Evolutionary conservation across 2,113 vertebrate genomes (phyloP), one percentile per base, ranked within the genome.

Genomic region (Caloenas nicobarica): DNA sequence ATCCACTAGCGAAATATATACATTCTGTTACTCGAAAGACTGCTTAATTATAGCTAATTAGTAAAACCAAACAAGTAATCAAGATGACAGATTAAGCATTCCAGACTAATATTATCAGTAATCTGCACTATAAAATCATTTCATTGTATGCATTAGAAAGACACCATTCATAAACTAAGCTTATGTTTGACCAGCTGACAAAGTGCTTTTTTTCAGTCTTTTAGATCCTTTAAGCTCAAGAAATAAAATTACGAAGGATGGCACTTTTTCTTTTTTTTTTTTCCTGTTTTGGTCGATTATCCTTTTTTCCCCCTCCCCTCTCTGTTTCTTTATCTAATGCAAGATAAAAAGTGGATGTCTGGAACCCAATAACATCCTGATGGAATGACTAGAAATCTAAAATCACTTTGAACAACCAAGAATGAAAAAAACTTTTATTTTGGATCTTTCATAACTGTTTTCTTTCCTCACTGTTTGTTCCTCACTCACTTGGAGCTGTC

Each of bases 21-120:
- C 19, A 77, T 87, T 69, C 66, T 80, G 68, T 81, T 82, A 92
- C 69, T 86, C 91, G 73, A 94, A 97, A 85, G 25, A 80, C 42
- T 81, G 70, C 48, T 88, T 94, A 78, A 91, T 90, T 88, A 40
- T 23, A 92, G 21, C 56, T 66, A 70, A 91, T 94, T 92, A 96
- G 46, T 80, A 79, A 81, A 91, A 81, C 36, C 12, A 92, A 91
- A 64, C 34, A 89, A 73, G 40, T 86, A 91, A 89, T 83, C 72
- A 86, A 94, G 69, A 89, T 50, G 78, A 91, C 91, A 65, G 50
- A 92, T 92, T 91, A 94, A 84, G 54, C 72, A 88, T 96, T 93
- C 66, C 84, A 85, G 56, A 81, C 64, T 53, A 81, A 90, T 72
- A 89, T 51, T 78, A 85, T 93, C 70, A 94, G 83, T 91, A 92